phyloP scores from a whole-genome alignment of 2,888 invertebrate species.

The Eristalis pertinax region DNA sequence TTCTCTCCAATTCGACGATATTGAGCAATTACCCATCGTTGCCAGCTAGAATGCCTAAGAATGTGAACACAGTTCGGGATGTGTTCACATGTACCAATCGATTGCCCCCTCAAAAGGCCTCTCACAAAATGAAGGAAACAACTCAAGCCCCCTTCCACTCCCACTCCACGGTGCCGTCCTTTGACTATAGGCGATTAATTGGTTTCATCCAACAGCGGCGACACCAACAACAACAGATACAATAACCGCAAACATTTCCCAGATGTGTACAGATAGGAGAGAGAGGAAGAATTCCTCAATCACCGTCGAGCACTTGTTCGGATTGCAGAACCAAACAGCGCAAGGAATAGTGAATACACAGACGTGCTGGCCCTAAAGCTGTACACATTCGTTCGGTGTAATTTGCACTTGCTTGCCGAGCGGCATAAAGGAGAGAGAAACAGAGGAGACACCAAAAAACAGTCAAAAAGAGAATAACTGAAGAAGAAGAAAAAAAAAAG shows the following conservation, averaged over 20 bases:
- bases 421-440: slow-evolving; percentile 6
- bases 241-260: neutral
- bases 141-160: neutral
- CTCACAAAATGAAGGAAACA: neutral
- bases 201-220: neutral
- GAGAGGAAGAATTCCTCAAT: neutral
- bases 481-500: slow-evolving; percentile 23
- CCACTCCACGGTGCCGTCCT: neutral
- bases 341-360: neutral
- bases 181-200: slow-evolving; percentile 15
- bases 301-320: slow-evolving; percentile 31
- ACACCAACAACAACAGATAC: no score
- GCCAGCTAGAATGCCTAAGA: no score
- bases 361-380: neutral
- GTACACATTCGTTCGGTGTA: slow-evolving; percentile 2
- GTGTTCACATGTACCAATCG: no score
- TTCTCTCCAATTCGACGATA: no score
- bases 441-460: neutral
- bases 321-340: neutral
- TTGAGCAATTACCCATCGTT: no score
- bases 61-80: no score
- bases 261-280: neutral
- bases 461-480: neutral
- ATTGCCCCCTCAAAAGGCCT: no score
- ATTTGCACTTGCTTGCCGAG: slow-evolving; percentile 33